Evolutionary conservation across 2,888 invertebrate genomes (phyloP).

Genomic region (Pandemis heparana): DNA sequence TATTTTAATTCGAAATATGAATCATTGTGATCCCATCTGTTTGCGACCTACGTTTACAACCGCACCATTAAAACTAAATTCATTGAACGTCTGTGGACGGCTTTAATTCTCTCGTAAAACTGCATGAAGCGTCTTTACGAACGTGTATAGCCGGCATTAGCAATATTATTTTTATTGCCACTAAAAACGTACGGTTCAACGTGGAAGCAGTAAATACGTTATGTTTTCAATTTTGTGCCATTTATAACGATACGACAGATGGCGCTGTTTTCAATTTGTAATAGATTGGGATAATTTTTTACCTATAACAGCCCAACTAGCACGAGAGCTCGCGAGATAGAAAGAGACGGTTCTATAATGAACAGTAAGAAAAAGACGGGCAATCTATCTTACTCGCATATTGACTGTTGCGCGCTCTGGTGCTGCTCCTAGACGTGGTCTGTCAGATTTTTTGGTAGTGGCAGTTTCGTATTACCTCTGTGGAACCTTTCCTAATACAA

Average conservation of each 20-base stretch:
- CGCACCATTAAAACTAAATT: slow-evolving; percentile 38
- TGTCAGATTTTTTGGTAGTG: too few relatives aligned
- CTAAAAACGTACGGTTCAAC: slow-evolving; percentile 39
- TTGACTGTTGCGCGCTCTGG: too few relatives aligned
- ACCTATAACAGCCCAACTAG: too few relatives aligned
- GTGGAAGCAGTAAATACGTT: slow-evolving; percentile 40
- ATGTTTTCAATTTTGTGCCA: slow-evolving; percentile 42
- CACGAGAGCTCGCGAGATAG: too few relatives aligned
- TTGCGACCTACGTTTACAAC: slow-evolving; percentile 16
- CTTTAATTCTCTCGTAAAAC: slow-evolving; percentile 39
- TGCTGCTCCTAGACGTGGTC: too few relatives aligned
- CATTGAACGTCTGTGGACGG: slow-evolving; percentile 39
- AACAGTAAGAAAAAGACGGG: too few relatives aligned
- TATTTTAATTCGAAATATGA: slow-evolving; percentile 16
- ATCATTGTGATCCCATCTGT: slow-evolving; percentile 35
- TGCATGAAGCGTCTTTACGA: slow-evolving; percentile 39
- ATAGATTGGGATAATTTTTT: too few relatives aligned
- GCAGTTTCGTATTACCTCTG: too few relatives aligned
- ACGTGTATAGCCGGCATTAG: slow-evolving; percentile 42
- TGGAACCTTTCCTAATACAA: too few relatives aligned
- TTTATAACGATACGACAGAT: slow-evolving; percentile 34
- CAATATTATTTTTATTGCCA: slow-evolving; percentile 43
- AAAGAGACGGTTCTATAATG: too few relatives aligned
- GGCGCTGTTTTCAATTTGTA: slow-evolving; percentile 13
- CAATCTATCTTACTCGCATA: too few relatives aligned